These are phyloP conservation scores for Kradibia gibbosae DNA, from an alignment of 1,140 invertebrate genomes.

Conservation along the genomic window DNA sequence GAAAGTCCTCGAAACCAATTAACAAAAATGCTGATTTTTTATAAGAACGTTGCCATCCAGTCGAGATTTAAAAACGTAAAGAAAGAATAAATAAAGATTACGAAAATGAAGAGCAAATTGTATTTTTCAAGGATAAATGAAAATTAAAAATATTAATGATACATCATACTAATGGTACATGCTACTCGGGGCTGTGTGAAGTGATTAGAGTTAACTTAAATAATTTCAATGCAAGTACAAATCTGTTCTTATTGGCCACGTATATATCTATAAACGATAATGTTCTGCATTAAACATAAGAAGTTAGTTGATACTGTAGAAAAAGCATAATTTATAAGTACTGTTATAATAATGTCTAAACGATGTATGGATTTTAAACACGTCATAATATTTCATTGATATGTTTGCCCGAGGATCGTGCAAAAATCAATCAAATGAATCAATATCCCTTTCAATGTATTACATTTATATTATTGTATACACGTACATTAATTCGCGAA, in stretches of 20 bases:
- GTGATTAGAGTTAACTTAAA: slow-evolving; percentile 73
- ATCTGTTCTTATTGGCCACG: slow-evolving; percentile 74
- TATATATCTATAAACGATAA: slow-evolving; percentile 69
- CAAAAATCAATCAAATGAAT: slow-evolving; percentile 19
- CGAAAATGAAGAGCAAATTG: slow-evolving; percentile 58
- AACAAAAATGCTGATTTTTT: slow-evolving; percentile 57
- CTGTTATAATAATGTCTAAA: slow-evolving; percentile 61
- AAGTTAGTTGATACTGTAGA: slow-evolving; percentile 70
- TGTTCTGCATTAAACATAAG: slow-evolving; percentile 64
- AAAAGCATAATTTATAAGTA: slow-evolving; percentile 68
- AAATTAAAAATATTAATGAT: slow-evolving; percentile 66
- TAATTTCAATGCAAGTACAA: slow-evolving; percentile 74
- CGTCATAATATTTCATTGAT: slow-evolving; percentile 31
- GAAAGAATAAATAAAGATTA: slow-evolving; percentile 43
- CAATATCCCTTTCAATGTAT: neutral
- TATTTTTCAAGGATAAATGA: slow-evolving; percentile 71
- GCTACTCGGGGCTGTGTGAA: slow-evolving; percentile 73
- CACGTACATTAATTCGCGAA: neutral
- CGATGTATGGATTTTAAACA: slow-evolving; percentile 47
- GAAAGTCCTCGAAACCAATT: slow-evolving; percentile 70
- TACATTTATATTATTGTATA: slow-evolving; percentile 32
- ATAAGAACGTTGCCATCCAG: slow-evolving; percentile 73
- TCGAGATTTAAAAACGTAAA: slow-evolving; percentile 44
- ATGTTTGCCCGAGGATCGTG: neutral
- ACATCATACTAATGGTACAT: slow-evolving; percentile 64